Evolutionary conservation across 2,113 vertebrate genomes (phyloP).

Genomic region (Xyliphius kryptos): DNA sequence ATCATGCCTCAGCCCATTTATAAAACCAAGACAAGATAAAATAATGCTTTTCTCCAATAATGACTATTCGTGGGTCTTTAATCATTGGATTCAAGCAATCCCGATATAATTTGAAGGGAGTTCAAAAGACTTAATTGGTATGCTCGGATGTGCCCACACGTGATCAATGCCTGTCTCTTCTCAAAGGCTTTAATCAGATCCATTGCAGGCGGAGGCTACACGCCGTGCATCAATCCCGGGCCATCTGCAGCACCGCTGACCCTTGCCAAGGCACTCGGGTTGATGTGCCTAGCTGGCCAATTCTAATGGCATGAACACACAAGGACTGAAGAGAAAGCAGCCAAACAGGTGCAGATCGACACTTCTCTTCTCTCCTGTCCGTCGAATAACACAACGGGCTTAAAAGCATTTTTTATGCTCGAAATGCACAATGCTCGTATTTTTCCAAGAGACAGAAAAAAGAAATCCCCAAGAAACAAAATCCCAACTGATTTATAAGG

Average conservation of each 20-base stretch:
- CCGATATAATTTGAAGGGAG: slow-evolving; percentile 42
- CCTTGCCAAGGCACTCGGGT: slow-evolving; percentile 35
- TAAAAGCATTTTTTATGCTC: no score
- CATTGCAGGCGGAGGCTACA: slow-evolving; percentile 38
- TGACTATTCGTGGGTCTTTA: slow-evolving; percentile 37
- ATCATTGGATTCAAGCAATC: slow-evolving; percentile 42
- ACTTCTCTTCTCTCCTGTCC: slow-evolving; percentile 12
- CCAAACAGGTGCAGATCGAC: slow-evolving; percentile 36
- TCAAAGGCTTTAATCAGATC: slow-evolving; percentile 42
- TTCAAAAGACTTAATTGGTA: slow-evolving; percentile 44
- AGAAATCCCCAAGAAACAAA: no score
- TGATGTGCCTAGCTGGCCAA: slow-evolving; percentile 37
- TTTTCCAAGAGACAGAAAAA: no score
- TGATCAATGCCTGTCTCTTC: slow-evolving; percentile 43
- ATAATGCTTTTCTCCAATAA: slow-evolving; percentile 27
- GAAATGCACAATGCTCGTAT: no score
- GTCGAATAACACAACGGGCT: no score
- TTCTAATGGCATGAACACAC: slow-evolving; percentile 34
- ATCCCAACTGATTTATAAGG: no score
- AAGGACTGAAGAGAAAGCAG: slow-evolving; percentile 28
- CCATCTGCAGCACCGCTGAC: slow-evolving; percentile 37
- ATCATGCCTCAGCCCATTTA: no score
- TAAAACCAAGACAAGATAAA: slow-evolving; percentile 32
- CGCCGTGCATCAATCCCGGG: slow-evolving; percentile 39
- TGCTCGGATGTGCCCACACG: slow-evolving; percentile 40